phyloP scores from a whole-genome alignment of 2,888 invertebrate species.

The Hetaerina titia region DNA sequence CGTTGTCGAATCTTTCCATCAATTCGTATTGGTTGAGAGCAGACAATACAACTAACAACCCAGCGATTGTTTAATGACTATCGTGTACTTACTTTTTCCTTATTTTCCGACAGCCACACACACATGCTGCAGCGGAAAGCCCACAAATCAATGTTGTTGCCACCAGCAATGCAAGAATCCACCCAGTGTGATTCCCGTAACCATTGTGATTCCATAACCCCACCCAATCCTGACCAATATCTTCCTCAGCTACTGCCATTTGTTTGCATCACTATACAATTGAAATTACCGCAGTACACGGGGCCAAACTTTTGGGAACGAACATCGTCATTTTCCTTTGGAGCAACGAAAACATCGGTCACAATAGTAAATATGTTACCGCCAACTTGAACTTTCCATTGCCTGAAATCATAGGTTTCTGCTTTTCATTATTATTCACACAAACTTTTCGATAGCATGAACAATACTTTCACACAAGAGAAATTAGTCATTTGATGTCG shows the following conservation, averaged over 20 bases:
- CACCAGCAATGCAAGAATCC: slow-evolving; percentile 27
- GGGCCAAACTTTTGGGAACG: background rate
- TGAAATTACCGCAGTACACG: background rate
- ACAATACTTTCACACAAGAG: background rate
- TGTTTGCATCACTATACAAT: slow-evolving; percentile 32
- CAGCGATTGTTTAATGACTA: background rate
- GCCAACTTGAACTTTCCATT: background rate
- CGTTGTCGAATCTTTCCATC: no score
- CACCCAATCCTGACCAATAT: slow-evolving; percentile 35
- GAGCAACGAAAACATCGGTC: background rate
- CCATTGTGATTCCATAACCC: slow-evolving; percentile 29
- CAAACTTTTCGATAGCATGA: background rate
- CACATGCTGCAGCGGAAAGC: slow-evolving; percentile 76
- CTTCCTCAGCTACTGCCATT: slow-evolving; percentile 40
- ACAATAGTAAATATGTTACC: background rate
- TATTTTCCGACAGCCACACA: slow-evolving; percentile 87
- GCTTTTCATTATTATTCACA: background rate
- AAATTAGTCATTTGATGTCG: background rate
- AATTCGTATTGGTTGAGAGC: no score
- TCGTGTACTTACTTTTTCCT: slow-evolving; percentile 84
- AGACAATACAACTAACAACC: no score
- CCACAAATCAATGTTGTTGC: slow-evolving; percentile 6
- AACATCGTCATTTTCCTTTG: background rate
- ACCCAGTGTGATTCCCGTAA: slow-evolving; percentile 32
- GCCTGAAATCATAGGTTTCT: background rate